These are phyloP conservation scores for Bovichtus diacanthus DNA, from an alignment of 2,797 vertebrate genomes.

Conservation along the genomic window DNA sequence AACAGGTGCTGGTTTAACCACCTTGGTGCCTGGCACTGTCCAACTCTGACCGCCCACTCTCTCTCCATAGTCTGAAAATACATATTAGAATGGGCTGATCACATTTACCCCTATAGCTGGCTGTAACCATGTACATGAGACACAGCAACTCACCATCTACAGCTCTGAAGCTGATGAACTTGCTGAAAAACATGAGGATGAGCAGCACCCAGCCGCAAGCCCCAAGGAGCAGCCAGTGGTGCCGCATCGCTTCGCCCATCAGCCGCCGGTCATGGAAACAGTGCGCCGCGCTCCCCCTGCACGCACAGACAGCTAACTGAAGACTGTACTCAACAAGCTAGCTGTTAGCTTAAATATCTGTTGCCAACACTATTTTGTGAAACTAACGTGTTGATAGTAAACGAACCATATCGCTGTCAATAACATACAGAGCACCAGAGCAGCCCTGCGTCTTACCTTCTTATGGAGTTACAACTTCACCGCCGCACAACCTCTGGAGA, in stretches of 20 bases:
- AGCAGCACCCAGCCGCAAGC: constrained; percentile 98
- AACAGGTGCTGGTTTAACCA: constrained; percentile 59
- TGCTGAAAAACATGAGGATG: constrained; percentile 97
- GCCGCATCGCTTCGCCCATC: constrained; percentile 90
- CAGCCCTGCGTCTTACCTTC: not conserved
- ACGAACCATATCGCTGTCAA: too few relatives aligned
- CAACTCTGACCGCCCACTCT: constrained; percentile 84
- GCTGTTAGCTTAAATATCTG: not conserved
- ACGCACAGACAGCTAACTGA: not conserved
- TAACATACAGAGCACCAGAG: accelerated
- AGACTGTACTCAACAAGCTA: not conserved
- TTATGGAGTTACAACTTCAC: not conserved
- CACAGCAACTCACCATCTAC: constrained; percentile 86
- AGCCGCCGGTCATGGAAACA: constrained; percentile 71
- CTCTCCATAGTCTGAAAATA: constrained; percentile 85
- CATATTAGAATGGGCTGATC: not conserved
- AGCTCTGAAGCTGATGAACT: constrained; percentile 92
- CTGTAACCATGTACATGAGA: accelerated
- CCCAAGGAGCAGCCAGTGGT: constrained; percentile 95
- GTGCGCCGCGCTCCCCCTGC: constrained; percentile 23
- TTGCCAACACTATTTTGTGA: not conserved
- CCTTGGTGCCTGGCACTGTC: constrained; percentile 83
- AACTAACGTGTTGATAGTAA: not conserved
- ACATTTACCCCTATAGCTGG: accelerated
- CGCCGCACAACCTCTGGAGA: constrained; percentile 14